Conservation (phyloP, 2,888 invertebrate genomes). For the Callyntrura guangdongensis region DNA sequence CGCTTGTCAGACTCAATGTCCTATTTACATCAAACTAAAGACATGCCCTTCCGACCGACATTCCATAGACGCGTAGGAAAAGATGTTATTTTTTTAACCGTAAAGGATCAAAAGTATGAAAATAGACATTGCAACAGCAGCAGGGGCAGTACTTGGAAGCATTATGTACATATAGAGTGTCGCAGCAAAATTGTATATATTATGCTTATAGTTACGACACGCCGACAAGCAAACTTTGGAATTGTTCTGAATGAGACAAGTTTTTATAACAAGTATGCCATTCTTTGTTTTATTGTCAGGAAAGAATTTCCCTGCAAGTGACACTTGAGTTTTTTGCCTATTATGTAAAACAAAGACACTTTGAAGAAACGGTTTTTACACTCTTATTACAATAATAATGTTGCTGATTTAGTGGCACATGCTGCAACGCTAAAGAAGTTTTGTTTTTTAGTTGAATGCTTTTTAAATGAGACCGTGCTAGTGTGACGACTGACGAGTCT, state of each 20-base stretch:
- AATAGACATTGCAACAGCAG: too few relatives aligned
- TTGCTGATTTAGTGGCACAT: constrained; percentile 10
- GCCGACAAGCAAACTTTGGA: constrained; percentile 6
- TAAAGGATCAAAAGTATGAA: constrained; percentile 4
- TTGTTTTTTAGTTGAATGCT: background rate
- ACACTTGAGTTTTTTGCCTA: constrained; percentile 26
- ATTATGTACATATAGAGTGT: background rate
- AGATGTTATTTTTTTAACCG: constrained; percentile 42
- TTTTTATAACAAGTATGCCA: background rate
- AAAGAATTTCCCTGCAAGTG: constrained; percentile 6
- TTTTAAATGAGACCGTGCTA: constrained; percentile 15
- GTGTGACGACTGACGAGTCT: background rate
- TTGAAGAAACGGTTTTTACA: constrained; percentile 8
- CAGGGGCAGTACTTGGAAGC: background rate
- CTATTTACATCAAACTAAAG: constrained; percentile 70
- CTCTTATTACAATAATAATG: background rate
- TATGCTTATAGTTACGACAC: background rate
- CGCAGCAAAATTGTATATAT: background rate
- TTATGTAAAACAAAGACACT: constrained; percentile 48
- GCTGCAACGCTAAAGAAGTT: background rate
- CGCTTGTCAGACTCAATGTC: constrained; percentile 63
- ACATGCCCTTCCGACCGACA: constrained; percentile 64
- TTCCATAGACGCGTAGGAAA: constrained; percentile 33
- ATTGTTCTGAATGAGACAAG: background rate
- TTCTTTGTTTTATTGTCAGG: constrained; percentile 3